Evolutionary conservation across 30 jellyfish, hydroid and myxozoan species (phyloP).

Genomic region (Rhopilema esculentum): DNA sequence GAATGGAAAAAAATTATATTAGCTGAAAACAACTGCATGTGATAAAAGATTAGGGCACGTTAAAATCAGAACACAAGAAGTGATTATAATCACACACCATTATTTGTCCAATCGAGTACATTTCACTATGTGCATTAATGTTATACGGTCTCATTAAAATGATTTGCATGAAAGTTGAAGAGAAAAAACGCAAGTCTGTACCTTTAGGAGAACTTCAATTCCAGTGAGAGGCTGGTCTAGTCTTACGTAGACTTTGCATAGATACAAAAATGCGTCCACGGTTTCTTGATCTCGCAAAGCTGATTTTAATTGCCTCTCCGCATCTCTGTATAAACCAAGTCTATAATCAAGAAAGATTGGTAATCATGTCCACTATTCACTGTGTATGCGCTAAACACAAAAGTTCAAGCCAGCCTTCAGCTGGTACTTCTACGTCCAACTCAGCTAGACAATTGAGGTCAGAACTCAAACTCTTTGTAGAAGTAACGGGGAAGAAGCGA

Average conservation of each 20-base stretch:
- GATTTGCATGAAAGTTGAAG: background rate
- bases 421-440: too few species aligned
- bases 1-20: background rate
- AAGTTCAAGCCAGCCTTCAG: too few species aligned
- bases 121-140: too few species aligned
- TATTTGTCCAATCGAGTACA: too few species aligned
- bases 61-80: background rate
- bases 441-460: too few species aligned
- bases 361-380: background rate
- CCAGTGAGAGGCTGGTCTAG: slow-evolving; percentile 99
- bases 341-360: slow-evolving; percentile 22
- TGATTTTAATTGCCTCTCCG: slow-evolving; percentile 94
- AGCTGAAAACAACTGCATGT: too few species aligned
- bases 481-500: too few species aligned
- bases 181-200: background rate
- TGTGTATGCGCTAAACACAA: too few species aligned
- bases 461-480: too few species aligned
- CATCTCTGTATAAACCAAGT: slow-evolving; percentile 97
- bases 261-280: slow-evolving; percentile 88
- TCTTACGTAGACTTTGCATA: slow-evolving; percentile 95
- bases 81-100: background rate
- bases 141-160: too few species aligned
- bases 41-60: background rate
- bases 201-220: slow-evolving; percentile 91
- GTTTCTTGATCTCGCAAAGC: slow-evolving; percentile 95